These are phyloP conservation scores for Romanogobio albipinnatus DNA, from an alignment of 2,113 vertebrate species.

Conservation along the genomic window DNA sequence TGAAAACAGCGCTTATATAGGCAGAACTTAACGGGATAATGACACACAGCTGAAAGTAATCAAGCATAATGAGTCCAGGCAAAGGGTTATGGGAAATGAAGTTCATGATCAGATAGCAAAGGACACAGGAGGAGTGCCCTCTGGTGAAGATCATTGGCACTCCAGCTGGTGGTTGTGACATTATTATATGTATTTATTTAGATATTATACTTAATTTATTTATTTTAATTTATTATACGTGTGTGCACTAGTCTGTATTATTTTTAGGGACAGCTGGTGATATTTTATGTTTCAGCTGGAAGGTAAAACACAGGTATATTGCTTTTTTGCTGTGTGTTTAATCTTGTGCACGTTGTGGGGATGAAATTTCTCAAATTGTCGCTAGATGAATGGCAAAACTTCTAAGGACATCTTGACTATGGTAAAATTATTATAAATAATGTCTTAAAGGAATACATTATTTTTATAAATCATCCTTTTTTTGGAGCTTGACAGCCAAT, in stretches of 20 bases:
- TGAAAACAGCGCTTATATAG: no score
- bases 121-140: no score
- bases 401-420: neutral
- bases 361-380: neutral
- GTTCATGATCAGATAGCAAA: no score
- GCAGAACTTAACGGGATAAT: no score
- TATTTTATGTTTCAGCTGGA: conserved; percentile 72
- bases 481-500: neutral
- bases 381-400: neutral
- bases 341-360: neutral
- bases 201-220: neutral
- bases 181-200: neutral
- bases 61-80: no score
- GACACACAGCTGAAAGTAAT: no score
- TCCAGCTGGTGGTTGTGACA: no score
- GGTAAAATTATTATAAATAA: neutral
- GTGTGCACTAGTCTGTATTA: neutral
- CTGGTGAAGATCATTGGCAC: no score
- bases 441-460: neutral
- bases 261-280: conserved; percentile 49
- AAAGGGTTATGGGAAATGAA: no score
- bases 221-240: neutral
- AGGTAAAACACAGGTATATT: conserved; percentile 51
- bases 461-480: neutral
- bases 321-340: neutral